Percentiles rank a stretch among this genome's conserved stretches.
Evolutionary conservation across 2,113 vertebrate genomes (phyloP).

Genomic region (Apaloderma vittatum): DNA sequence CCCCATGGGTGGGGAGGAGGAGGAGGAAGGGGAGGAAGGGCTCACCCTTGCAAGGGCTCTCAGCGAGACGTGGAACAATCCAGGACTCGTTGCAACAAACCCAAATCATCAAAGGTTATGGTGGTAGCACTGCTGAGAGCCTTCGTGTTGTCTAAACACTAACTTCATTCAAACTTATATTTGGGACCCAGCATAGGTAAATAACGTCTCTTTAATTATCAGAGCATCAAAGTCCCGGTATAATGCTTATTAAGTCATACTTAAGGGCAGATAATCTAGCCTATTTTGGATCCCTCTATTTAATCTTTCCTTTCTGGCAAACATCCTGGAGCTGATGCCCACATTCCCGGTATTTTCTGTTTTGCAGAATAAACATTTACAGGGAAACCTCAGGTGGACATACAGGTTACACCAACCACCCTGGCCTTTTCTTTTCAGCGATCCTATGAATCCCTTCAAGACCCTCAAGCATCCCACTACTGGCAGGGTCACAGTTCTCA

Average conservation of each 20-base stretch:
- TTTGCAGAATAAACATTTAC: neutral
- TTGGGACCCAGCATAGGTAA: slow-evolving; percentile 5
- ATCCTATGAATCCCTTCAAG: neutral
- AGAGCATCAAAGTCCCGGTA: neutral
- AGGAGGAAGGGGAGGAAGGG: neutral
- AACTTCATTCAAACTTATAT: neutral
- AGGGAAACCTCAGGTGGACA: neutral
- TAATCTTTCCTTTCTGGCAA: slow-evolving; percentile 70
- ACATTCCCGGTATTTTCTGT: neutral
- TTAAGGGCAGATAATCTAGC: slow-evolving; percentile 70
- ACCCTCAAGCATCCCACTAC: neutral
- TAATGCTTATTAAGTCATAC: slow-evolving; percentile 68
- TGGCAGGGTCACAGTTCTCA: neutral
- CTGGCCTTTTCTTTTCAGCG: rapidly evolving
- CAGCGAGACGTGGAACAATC: neutral
- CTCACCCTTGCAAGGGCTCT: neutral
- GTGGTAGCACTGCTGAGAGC: neutral
- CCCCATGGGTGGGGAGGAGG: neutral
- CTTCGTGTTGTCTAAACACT: neutral
- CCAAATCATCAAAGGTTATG: neutral
- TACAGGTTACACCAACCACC: neutral
- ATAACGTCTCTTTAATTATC: slow-evolving; percentile 54
- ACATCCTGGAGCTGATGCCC: slow-evolving; percentile 30
- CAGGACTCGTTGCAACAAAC: neutral
- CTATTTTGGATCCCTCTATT: slow-evolving; percentile 68